A percentile compares a stretch with the other conserved stretches of the same genome.
Evolutionary conservation across 2,113 vertebrate species (phyloP).

Genomic region (Geococcyx californianus): DNA sequence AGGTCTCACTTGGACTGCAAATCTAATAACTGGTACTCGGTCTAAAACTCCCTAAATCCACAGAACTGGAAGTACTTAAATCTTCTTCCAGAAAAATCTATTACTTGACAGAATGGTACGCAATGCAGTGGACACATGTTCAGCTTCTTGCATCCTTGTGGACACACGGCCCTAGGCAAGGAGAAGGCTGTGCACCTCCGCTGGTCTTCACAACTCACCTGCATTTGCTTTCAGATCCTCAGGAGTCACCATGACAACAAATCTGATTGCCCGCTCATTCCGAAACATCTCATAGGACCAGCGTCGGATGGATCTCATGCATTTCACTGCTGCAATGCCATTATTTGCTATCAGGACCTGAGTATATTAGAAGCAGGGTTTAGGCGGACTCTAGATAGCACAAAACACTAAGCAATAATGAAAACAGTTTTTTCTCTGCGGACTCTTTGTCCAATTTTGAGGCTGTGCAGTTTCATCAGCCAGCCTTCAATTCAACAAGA

Average conservation of each 20-base stretch:
- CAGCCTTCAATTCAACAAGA: background rate
- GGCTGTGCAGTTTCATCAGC: background rate
- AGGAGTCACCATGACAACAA: conserved; percentile 98
- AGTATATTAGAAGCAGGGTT: background rate
- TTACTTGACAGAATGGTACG: background rate
- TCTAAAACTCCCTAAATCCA: background rate
- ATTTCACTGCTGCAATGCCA: conserved; percentile 98
- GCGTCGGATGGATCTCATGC: conserved; percentile 97
- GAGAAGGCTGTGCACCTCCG: background rate
- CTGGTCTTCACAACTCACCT: conserved; percentile 73
- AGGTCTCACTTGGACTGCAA: background rate
- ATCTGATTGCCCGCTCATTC: conserved; percentile 94
- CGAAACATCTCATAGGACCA: conserved; percentile 99
- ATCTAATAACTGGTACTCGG: no score
- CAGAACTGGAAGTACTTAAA: background rate
- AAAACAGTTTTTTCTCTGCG: background rate
- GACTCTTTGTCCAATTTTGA: background rate
- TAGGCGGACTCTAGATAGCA: background rate
- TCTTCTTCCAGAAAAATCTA: background rate
- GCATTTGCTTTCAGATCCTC: conserved; percentile 98
- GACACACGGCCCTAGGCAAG: background rate
- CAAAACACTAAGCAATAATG: background rate
- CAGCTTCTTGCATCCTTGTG: accelerated
- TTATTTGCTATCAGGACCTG: conserved; percentile 99
- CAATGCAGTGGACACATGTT: accelerated